phyloP scores from a whole-genome alignment of 1,140 invertebrate species.

The Cyrtorhinus lividipennis region DNA sequence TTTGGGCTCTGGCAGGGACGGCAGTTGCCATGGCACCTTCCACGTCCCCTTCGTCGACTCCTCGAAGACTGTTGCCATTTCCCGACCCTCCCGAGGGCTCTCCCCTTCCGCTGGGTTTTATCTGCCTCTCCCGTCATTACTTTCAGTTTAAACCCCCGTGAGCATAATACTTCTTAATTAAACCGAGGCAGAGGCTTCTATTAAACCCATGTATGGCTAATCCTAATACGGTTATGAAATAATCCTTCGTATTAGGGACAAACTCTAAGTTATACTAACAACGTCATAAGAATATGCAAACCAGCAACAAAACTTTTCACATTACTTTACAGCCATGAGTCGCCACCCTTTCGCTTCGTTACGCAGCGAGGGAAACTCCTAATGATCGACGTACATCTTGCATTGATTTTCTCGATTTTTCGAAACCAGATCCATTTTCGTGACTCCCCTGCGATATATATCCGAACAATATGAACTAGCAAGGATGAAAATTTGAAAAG shows the following conservation, averaged over 20 bases:
- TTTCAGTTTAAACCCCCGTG: conserved; percentile 1
- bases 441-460: too few relatives aligned
- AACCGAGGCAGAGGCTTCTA: neutral
- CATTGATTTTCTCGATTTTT: too few relatives aligned
- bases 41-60: neutral
- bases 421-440: too few relatives aligned
- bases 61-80: neutral
- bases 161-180: conserved; percentile 14
- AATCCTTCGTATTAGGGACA: neutral
- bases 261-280: neutral
- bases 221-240: neutral
- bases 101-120: neutral
- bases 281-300: neutral
- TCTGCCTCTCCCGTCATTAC: conserved; percentile 6
- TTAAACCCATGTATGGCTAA: conserved; percentile 6
- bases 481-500: too few relatives aligned
- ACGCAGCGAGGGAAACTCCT: too few relatives aligned
- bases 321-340: too few relatives aligned
- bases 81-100: neutral
- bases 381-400: too few relatives aligned
- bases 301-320: too few relatives aligned
- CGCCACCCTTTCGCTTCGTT: too few relatives aligned
- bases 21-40: conserved; percentile 11
- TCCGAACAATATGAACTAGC: too few relatives aligned
- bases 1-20: neutral